Evolutionary conservation across 2,888 invertebrate species (phyloP).

Genomic region (Bugula neritina): DNA sequence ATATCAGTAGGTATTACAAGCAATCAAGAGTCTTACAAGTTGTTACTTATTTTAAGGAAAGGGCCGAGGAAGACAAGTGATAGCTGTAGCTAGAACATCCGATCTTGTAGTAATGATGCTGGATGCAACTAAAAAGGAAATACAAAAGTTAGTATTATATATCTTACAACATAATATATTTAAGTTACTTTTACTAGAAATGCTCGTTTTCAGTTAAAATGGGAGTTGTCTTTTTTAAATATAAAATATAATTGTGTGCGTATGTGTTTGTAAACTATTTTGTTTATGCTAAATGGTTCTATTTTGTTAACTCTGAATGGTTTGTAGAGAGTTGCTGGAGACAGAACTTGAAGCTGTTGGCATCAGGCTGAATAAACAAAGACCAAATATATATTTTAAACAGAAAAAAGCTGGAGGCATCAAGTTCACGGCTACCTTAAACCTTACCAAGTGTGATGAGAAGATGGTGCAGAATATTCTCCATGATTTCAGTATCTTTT

Average conservation of each 20-base stretch:
- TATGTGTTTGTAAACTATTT: too few relatives aligned
- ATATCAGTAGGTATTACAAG: background rate
- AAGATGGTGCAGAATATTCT: slow-evolving; percentile 96
- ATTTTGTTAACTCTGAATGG: too few relatives aligned
- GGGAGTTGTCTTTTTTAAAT: too few relatives aligned
- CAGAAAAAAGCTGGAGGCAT: slow-evolving; percentile 91
- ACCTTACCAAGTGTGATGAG: slow-evolving; percentile 85
- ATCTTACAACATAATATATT: too few relatives aligned
- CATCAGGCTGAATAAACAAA: slow-evolving; percentile 86
- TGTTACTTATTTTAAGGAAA: slow-evolving; percentile 63
- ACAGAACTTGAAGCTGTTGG: slow-evolving; percentile 95
- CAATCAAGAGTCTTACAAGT: too few relatives aligned
- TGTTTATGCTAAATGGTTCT: too few relatives aligned
- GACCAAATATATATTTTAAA: slow-evolving; percentile 98
- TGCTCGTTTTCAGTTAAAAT: too few relatives aligned
- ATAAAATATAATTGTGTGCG: too few relatives aligned
- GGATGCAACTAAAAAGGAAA: slow-evolving; percentile 96
- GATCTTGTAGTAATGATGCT: slow-evolving; percentile 98
- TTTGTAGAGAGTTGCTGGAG: slow-evolving; percentile 70
- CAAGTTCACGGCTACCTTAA: slow-evolving; percentile 91
- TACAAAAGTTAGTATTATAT: slow-evolving; percentile 68
- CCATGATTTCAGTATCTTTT: slow-evolving; percentile 88
- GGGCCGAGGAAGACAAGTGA: slow-evolving; percentile 87
- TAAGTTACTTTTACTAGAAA: too few relatives aligned
- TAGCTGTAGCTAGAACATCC: slow-evolving; percentile 95